phyloP scores from a whole-genome alignment of 1,140 invertebrate genomes.

The Euschistus heros region DNA sequence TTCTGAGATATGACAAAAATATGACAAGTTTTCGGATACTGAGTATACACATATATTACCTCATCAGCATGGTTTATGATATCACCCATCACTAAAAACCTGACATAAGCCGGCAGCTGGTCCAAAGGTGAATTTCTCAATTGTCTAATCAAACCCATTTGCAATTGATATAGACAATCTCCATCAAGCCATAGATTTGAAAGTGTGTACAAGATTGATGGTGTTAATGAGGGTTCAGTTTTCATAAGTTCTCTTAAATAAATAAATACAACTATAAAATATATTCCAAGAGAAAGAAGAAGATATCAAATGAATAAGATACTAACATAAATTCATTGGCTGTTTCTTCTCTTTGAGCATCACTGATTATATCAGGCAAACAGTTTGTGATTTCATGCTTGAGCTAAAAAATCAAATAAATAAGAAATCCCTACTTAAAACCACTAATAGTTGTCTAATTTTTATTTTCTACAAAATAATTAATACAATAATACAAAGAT shows the following conservation, averaged over 20 bases:
- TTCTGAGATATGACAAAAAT: too few relatives aligned
- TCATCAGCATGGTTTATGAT: slow-evolving; percentile 13
- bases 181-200: slow-evolving; percentile 19
- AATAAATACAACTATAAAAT: neutral
- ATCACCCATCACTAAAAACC: slow-evolving; percentile 10
- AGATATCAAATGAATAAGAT: neutral
- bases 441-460: too few relatives aligned
- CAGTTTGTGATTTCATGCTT: slow-evolving; percentile 18
- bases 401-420: slow-evolving; percentile 18
- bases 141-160: slow-evolving; percentile 9
- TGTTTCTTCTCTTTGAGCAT: slow-evolving; percentile 19
- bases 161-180: slow-evolving; percentile 8
- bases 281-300: neutral
- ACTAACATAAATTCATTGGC: slow-evolving; percentile 21
- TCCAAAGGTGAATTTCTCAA: slow-evolving; percentile 17
- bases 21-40: neutral
- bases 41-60: slow-evolving; percentile 6
- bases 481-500: too few relatives aligned
- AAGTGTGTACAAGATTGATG: slow-evolving; percentile 10
- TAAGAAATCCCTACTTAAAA: too few relatives aligned
- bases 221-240: neutral
- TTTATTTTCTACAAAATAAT: too few relatives aligned
- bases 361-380: slow-evolving; percentile 21
- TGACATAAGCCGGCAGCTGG: slow-evolving; percentile 19
- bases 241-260: slow-evolving; percentile 19